Conservation (phyloP, 2,113 vertebrate species). For the Toxostoma redivivum region DNA sequence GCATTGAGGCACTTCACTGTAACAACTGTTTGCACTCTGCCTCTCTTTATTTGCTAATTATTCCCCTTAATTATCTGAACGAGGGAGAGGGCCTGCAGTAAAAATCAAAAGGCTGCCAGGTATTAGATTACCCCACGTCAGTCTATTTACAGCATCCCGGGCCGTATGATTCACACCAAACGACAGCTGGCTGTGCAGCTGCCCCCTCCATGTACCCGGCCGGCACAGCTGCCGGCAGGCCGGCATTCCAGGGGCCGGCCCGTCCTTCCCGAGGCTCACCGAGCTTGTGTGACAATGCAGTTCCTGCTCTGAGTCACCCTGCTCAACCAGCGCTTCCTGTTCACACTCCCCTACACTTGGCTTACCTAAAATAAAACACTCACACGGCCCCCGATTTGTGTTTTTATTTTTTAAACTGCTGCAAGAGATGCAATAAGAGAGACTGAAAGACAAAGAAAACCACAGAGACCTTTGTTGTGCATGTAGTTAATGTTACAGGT, state of each 20-base stretch:
- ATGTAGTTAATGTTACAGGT: background rate
- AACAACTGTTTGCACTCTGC: background rate
- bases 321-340: background rate
- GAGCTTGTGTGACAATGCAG: slow-evolving; percentile 18
- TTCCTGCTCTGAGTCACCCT: background rate
- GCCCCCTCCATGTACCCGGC: slow-evolving; percentile 84
- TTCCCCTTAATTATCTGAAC: slow-evolving; percentile 9
- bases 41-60: background rate
- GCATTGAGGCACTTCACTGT: accelerated
- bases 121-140: slow-evolving; percentile 86
- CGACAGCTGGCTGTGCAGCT: slow-evolving; percentile 95
- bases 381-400: background rate
- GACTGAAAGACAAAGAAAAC: background rate
- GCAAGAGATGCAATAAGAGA: background rate
- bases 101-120: slow-evolving; percentile 83
- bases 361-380: slow-evolving; percentile 22
- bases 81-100: slow-evolving; percentile 58
- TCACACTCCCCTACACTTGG: background rate
- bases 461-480: background rate
- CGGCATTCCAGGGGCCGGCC: slow-evolving; percentile 82
- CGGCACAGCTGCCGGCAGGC: slow-evolving; percentile 88
- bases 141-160: slow-evolving; percentile 91
- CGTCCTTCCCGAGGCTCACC: slow-evolving; percentile 76
- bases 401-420: background rate
- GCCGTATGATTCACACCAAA: slow-evolving; percentile 86